These are phyloP conservation scores for Sphinx pinastri DNA, from an alignment of 2,888 invertebrate genomes.

Conservation along the genomic window DNA sequence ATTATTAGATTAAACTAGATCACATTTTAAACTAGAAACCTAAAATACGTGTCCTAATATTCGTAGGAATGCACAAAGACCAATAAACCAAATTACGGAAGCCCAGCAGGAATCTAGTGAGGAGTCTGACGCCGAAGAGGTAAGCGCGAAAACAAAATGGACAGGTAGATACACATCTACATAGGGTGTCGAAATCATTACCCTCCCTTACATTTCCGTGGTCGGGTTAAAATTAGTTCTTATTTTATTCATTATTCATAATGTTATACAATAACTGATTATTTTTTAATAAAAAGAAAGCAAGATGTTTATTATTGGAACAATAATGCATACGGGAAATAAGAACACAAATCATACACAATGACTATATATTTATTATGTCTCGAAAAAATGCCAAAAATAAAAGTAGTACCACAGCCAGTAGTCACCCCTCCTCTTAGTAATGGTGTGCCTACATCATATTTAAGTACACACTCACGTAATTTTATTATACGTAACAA, in stretches of 20 bases:
- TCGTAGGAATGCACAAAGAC: conserved; percentile 47
- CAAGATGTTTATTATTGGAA: too few species aligned
- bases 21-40: background rate
- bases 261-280: too few species aligned
- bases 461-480: background rate
- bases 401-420: too few species aligned
- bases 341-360: too few species aligned
- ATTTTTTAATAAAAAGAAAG: too few species aligned
- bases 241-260: too few species aligned
- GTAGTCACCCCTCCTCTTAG: too few species aligned
- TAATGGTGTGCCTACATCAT: background rate
- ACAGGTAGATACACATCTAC: background rate
- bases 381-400: too few species aligned
- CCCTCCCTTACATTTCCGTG: background rate
- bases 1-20: too few species aligned
- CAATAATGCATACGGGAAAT: too few species aligned
- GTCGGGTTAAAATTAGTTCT: too few species aligned
- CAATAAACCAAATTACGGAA: conserved; percentile 38
- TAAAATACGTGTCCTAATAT: background rate
- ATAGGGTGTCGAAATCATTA: background rate
- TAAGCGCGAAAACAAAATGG: conserved; percentile 34
- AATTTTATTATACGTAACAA: background rate
- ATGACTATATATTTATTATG: too few species aligned
- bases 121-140: conserved; percentile 65
- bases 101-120: conserved; percentile 58